phyloP scores from a whole-genome alignment of 2,797 vertebrate species.

The Scolopax bukidnonensis region DNA sequence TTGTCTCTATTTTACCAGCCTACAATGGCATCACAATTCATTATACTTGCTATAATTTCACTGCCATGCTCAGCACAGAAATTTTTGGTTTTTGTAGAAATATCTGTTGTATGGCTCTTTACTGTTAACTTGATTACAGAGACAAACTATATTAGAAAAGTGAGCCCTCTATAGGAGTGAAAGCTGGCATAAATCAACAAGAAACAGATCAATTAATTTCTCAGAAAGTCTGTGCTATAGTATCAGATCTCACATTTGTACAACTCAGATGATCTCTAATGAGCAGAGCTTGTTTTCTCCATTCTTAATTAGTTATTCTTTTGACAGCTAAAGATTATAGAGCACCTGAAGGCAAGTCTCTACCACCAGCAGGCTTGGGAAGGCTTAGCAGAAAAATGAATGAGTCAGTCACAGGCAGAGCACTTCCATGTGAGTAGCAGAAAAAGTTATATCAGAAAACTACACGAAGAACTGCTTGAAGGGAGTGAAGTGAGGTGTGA shows the following conservation, averaged over 20 bases:
- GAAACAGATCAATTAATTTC: not conserved
- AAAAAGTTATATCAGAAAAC: not conserved
- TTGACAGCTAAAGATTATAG: constrained; percentile 21
- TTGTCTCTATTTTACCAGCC: not conserved
- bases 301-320: constrained; percentile 32
- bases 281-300: not conserved
- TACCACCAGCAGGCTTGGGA: not conserved
- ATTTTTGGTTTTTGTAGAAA: not conserved
- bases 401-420: not conserved
- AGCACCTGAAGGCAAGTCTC: constrained; percentile 14
- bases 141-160: not conserved
- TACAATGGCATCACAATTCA: not conserved
- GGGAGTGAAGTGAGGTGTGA: not conserved
- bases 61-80: not conserved
- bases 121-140: not conserved
- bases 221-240: not conserved
- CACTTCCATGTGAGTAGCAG: not conserved
- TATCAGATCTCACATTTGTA: not conserved
- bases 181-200: not conserved
- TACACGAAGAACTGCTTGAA: not conserved
- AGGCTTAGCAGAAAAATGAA: not conserved
- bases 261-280: not conserved
- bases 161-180: not conserved
- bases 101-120: not conserved
- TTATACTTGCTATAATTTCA: not conserved